Evolutionary conservation across 2,888 invertebrate genomes (phyloP), one percentile per base, ranked within the genome.

Genomic region (Erebia palarica): DNA sequence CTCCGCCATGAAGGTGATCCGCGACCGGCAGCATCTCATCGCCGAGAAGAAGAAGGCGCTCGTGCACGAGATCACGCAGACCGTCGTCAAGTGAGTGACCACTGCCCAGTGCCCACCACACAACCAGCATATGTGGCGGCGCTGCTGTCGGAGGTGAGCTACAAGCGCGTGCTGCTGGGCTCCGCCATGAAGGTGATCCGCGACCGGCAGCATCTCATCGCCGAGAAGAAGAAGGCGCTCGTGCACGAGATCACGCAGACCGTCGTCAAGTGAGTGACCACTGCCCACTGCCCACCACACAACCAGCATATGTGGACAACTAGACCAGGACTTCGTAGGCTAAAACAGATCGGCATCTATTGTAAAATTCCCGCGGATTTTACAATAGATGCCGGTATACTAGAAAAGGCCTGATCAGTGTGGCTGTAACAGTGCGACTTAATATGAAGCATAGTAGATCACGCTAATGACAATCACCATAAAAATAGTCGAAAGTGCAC

Each of bases 161-260:
- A 96, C 87, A 97, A 97, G 89, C 95, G 96, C 78, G 95, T 95
- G 78, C 92, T 96, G 81, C 94, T 97, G 65, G 95, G 96, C 74
- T 96, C 96, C 77, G 96, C 96, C 79, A 96, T 96, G 94, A 95
- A 96, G 91, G 96, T 97, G 51, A 97, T 98, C 84, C 96, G 96
- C 82, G 97, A 97, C 89, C 94, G 97, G 18, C 97, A 97, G 88
- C 95, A 95, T 80, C 94, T 97, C 82, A 98, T 98, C 85, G 94
- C 95, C 72, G 97, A 97, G 82, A 97, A 97, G 88, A 98, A 98
- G 89, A 96, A 96, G 86, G 95, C 95, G 79, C 94, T 98, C 64
- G 96, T 97, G 74, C 96, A 97, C 85, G 97, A 98, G 88, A 97
- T 98, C 82, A 97, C 97, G 74, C 96, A 96, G 85, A 96, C 97